phyloP scores from a whole-genome alignment of 2,113 vertebrate genomes.

The Peucedramus taeniatus region DNA sequence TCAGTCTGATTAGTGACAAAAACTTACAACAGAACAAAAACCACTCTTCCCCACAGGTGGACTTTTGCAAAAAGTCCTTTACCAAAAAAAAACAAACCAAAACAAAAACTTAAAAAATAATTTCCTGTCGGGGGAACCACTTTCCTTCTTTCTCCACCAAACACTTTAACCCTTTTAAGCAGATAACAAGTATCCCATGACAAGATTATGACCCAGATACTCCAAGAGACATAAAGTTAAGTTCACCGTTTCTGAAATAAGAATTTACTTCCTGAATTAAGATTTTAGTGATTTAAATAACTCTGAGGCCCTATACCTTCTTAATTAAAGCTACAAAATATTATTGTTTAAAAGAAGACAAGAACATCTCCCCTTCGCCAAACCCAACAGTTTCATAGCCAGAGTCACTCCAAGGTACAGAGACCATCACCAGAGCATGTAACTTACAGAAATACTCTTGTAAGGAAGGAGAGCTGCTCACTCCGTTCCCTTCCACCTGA shows the following conservation, averaged over 20 bases:
- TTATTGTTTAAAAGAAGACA: neutral
- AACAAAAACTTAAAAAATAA: neutral
- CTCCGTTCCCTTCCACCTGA: neutral
- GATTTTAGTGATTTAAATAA: fast-evolving
- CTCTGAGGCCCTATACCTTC: fast-evolving
- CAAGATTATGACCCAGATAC: neutral
- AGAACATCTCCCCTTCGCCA: fast-evolving
- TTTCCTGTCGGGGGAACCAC: neutral
- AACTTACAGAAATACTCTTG: neutral
- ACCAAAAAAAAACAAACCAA: neutral
- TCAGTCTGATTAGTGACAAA: neutral
- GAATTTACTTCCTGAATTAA: neutral
- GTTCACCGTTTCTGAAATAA: neutral
- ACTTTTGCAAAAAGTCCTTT: constrained; percentile 20
- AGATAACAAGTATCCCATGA: neutral
- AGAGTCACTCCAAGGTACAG: neutral
- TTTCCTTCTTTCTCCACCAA: neutral
- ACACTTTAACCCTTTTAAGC: neutral
- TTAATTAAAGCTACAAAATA: neutral
- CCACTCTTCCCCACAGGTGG: neutral
- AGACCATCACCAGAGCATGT: neutral
- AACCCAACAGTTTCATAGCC: neutral
- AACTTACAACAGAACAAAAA: neutral
- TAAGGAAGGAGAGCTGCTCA: fast-evolving
- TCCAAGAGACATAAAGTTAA: neutral